phyloP scores from a whole-genome alignment of 2,797 vertebrate species.

The Thripadectes ignobilis region DNA sequence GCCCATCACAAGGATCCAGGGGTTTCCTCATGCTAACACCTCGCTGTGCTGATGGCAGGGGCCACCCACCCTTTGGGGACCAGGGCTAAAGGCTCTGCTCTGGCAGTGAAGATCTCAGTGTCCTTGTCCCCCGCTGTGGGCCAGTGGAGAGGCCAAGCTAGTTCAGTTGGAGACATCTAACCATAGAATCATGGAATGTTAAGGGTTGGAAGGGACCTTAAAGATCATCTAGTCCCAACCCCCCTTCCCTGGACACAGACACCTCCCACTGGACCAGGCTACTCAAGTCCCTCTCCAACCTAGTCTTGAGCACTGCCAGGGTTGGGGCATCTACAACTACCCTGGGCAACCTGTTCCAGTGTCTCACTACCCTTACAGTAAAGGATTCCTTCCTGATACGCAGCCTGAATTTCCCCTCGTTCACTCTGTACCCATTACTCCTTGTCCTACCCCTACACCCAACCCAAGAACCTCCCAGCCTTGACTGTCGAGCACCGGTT shows the following conservation, averaged over 20 bases:
- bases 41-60: background rate
- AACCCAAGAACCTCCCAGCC: accelerated
- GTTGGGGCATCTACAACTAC: accelerated
- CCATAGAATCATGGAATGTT: background rate
- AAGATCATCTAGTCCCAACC: background rate
- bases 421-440: too few relatives aligned
- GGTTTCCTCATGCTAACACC: background rate
- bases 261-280: background rate
- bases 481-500: accelerated
- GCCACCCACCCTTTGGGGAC: accelerated
- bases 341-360: background rate
- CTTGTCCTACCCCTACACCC: background rate
- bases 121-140: accelerated
- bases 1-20: background rate
- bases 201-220: background rate
- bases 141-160: accelerated
- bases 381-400: background rate
- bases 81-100: background rate
- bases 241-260: background rate
- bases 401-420: background rate
- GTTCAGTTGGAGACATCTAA: background rate
- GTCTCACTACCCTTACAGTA: background rate
- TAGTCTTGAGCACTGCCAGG: background rate
- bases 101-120: background rate
- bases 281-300: background rate